Percentiles rank a stretch among this genome's conserved stretches.
phyloP scores from a whole-genome alignment of 2,888 invertebrate species.

The Alentia gelatinosa region DNA sequence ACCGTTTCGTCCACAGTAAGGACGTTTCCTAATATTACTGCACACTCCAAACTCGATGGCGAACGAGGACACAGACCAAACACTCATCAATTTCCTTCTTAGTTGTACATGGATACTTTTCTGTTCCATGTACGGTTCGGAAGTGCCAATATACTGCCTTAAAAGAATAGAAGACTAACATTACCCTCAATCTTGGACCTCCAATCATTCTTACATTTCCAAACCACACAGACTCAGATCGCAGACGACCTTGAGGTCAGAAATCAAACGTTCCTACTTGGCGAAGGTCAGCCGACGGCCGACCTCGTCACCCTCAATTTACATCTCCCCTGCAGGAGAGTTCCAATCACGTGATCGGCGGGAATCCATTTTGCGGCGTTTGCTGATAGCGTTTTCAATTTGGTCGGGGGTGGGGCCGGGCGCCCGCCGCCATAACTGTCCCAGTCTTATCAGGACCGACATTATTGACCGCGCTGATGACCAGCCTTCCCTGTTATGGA shows the following conservation, averaged over 20 bases:
- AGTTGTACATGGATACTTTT: too few relatives aligned
- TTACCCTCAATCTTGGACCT: too few relatives aligned
- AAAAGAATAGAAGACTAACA: too few relatives aligned
- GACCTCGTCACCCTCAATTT: constrained; percentile 13
- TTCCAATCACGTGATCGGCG: not conserved
- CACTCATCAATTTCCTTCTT: too few relatives aligned
- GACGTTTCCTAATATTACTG: too few relatives aligned
- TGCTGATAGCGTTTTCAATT: constrained; percentile 27
- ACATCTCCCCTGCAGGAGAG: constrained; percentile 9
- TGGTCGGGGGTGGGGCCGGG: not conserved
- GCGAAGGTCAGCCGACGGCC: constrained; percentile 26
- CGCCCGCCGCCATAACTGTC: not conserved
- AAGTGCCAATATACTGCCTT: too few relatives aligned
- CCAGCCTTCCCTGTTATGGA: not conserved
- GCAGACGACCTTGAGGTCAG: not conserved
- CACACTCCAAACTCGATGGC: too few relatives aligned
- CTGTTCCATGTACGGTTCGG: too few relatives aligned
- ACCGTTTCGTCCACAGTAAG: too few relatives aligned
- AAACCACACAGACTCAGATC: not conserved
- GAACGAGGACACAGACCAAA: too few relatives aligned
- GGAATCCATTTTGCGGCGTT: not conserved
- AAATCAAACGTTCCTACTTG: constrained; percentile 11
- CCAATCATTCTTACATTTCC: too few relatives aligned
- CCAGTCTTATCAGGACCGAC: constrained; percentile 23
- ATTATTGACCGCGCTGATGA: constrained; percentile 45